A percentile compares a stretch with the other conserved stretches of the same genome.
phyloP scores from a whole-genome alignment of 2,888 invertebrate genomes.

The Ormyrus rosae region DNA sequence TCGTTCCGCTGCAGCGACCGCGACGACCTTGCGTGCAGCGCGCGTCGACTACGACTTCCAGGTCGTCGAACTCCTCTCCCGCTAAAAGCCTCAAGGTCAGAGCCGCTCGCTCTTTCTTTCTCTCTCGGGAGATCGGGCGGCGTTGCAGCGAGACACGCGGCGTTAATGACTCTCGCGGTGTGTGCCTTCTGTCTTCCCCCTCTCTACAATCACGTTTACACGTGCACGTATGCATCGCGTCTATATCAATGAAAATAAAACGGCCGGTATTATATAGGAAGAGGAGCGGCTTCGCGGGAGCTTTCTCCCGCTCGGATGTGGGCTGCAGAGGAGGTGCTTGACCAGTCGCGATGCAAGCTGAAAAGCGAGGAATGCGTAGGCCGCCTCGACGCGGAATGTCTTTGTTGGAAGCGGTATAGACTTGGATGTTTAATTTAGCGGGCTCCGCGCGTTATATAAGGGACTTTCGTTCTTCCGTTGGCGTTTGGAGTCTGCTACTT shows the following conservation, averaged over 20 bases:
- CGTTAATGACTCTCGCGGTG: too few relatives aligned
- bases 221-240: too few relatives aligned
- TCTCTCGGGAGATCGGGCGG: neutral
- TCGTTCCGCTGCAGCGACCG: conserved; percentile 33
- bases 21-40: conserved; percentile 43
- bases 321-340: neutral
- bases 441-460: too few relatives aligned
- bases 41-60: conserved; percentile 37
- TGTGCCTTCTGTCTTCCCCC: neutral
- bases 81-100: conserved; percentile 57
- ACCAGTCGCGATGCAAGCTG: neutral
- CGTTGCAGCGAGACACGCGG: too few relatives aligned
- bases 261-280: neutral
- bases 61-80: conserved; percentile 58
- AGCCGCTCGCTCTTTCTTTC: conserved; percentile 23
- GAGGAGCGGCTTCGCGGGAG: neutral
- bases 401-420: too few relatives aligned
- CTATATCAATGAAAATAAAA: conserved; percentile 30
- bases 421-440: too few relatives aligned
- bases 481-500: too few relatives aligned
- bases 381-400: too few relatives aligned
- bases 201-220: neutral
- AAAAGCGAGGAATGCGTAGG: too few relatives aligned
- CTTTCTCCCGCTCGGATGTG: too few relatives aligned
- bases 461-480: too few relatives aligned